Evolutionary conservation across 35 echinoderm and acorn worm genomes (phyloP).

Genomic region (Apostichopus parvimensis): DNA sequence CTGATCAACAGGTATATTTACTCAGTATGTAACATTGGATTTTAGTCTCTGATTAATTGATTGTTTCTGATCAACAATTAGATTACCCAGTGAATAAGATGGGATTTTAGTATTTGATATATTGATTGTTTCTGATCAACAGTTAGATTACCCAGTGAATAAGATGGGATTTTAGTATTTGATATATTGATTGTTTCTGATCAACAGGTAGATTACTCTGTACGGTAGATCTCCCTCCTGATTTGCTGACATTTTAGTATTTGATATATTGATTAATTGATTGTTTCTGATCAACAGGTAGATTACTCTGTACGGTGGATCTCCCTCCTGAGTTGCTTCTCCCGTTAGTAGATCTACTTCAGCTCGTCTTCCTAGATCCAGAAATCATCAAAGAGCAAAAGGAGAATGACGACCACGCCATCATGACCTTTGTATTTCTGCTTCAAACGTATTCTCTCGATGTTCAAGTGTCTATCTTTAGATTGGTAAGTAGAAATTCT

Average conservation of each 20-base stretch:
- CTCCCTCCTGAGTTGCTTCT: slow-evolving; percentile 60
- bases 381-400: slow-evolving; percentile 74
- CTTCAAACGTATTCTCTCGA: slow-evolving; percentile 66
- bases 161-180: too few species aligned
- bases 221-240: slow-evolving; percentile 63
- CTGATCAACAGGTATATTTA: too few species aligned
- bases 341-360: slow-evolving; percentile 73
- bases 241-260: slow-evolving; percentile 13
- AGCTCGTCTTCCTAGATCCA: slow-evolving; percentile 81
- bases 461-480: slow-evolving; percentile 79
- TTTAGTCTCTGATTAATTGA: too few species aligned
- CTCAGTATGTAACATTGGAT: too few species aligned
- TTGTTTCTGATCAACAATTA: too few species aligned
- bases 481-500: slow-evolving; percentile 61
- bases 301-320: slow-evolving; percentile 70
- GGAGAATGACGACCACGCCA: slow-evolving; percentile 83
- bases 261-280: too few species aligned
- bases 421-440: slow-evolving; percentile 88
- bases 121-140: too few species aligned
- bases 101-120: too few species aligned
- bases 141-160: too few species aligned
- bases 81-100: too few species aligned
- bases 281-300: slow-evolving; percentile 54
- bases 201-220: slow-evolving; percentile 79
- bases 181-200: too few species aligned